Evolutionary conservation across 2,888 invertebrate species (phyloP).

Genomic region (Cinara cedri): DNA sequence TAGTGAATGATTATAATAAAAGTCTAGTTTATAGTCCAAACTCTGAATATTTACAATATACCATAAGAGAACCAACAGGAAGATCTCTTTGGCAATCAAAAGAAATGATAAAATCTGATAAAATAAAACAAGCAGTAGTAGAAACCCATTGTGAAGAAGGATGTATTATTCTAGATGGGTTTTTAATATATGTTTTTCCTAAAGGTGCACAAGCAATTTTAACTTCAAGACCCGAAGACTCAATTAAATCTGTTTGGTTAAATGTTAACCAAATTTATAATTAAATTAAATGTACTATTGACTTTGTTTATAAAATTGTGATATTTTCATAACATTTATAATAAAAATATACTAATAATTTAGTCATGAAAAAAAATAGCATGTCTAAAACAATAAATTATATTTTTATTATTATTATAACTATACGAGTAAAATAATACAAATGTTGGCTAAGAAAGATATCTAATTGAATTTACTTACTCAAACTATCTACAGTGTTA

Average conservation of each 20-base stretch:
- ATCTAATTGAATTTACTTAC: background rate
- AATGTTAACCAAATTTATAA: conserved; percentile 19
- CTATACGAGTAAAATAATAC: background rate
- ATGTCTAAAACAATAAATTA: conserved; percentile 6
- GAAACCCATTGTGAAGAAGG: conserved; percentile 53
- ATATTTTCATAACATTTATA: conserved; percentile 33
- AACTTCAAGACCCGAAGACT: conserved; percentile 42
- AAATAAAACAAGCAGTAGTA: conserved; percentile 32
- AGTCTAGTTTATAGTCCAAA: conserved; percentile 45
- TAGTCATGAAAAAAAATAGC: background rate
- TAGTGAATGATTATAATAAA: conserved; percentile 45
- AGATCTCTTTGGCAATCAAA: conserved; percentile 43
- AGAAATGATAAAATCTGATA: conserved; percentile 41
- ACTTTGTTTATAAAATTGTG: conserved; percentile 5
- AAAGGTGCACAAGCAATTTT: conserved; percentile 47
- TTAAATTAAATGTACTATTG: background rate
- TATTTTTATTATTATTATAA: background rate
- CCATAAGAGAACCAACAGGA: conserved; percentile 49
- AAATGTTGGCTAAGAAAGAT: background rate
- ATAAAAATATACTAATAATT: conserved; percentile 20
- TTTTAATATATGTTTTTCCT: conserved; percentile 46
- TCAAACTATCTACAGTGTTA: background rate
- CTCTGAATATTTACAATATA: conserved; percentile 44
- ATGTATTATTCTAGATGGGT: conserved; percentile 52
- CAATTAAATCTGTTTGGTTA: conserved; percentile 48